Percentiles rank a stretch among this genome's conserved stretches.
These are phyloP conservation scores for Spodoptera exigua DNA, from an alignment of 2,888 invertebrate species.

Conservation along the genomic window DNA sequence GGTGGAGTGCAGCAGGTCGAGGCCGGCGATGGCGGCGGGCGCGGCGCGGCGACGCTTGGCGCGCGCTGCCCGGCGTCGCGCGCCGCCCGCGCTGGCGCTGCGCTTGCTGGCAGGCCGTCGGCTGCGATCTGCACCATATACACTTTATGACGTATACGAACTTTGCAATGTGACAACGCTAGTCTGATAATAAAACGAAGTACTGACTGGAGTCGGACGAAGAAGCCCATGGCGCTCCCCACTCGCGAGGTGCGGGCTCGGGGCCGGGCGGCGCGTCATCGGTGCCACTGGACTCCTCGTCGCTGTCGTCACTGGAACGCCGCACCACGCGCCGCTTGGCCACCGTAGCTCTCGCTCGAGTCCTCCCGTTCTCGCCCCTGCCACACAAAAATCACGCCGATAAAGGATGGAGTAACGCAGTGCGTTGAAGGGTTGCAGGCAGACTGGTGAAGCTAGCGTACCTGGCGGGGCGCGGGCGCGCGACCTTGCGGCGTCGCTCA, in stretches of 20 bases:
- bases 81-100: slow-evolving; percentile 85
- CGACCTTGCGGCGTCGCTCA: slow-evolving; percentile 82
- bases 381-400: background rate
- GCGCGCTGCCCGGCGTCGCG: slow-evolving; percentile 75
- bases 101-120: slow-evolving; percentile 83
- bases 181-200: background rate
- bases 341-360: slow-evolving; percentile 72
- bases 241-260: slow-evolving; percentile 85
- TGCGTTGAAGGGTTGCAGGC: background rate
- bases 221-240: slow-evolving; percentile 89
- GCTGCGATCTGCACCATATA: slow-evolving; percentile 70
- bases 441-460: slow-evolving; percentile 38
- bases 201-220: slow-evolving; percentile 82
- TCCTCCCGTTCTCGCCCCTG: slow-evolving; percentile 78
- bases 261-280: slow-evolving; percentile 86
- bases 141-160: background rate
- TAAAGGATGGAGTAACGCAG: too few relatives aligned
- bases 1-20: slow-evolving; percentile 96
- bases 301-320: slow-evolving; percentile 85
- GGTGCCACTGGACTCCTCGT: slow-evolving; percentile 85
- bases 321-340: slow-evolving; percentile 81
- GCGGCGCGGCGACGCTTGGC: slow-evolving; percentile 81
- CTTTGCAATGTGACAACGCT: too few relatives aligned
- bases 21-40: slow-evolving; percentile 93
- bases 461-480: slow-evolving; percentile 78